Base-by-base conservation (phyloP, 2,113 vertebrate genomes). In the Tenrec ecaudatus region DNA sequence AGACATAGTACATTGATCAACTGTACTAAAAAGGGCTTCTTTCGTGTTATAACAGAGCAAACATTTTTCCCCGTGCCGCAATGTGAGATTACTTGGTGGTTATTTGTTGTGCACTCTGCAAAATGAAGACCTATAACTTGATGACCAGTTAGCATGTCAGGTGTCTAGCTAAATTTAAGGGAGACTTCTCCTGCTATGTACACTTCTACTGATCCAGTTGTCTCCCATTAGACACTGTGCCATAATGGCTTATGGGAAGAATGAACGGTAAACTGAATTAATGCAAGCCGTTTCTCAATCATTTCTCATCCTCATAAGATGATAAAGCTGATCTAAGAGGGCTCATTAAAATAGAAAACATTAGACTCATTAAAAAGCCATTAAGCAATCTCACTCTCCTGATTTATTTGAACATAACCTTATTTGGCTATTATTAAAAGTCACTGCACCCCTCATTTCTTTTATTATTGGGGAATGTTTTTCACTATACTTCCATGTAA, bases 341-440 rank as follows among this genome's bases (percentile, higher is more conserved):
- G 94, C 98, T 99, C 98, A 99, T 99, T 99, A 99, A 99, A 99
- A 99, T 94, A 95, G 97, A 99, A 99, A 99, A 99, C 98, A 99
- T 99, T 99, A 98, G 97, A 97, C 98, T 99, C 98, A 99, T 99
- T 99, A 99, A 99, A 99, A 99, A 99, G 96, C 98, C 98, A 99
- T 99, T 99, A 99, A 98, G 98, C 98, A 98, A 99, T 98, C 98
- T 98, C 89, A 95, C 97, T 98, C 94, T 97, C 98, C 95, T 99
- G 98, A 99, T 99, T 99, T 98, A 99, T 99, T 98, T 98, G 92
- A 95, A 97, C 96, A 94, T 97, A 96, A 95, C 94, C 95, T 96
- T 97, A 96, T 97, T 97, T 97, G 96, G 91, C 91, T 86, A 96
- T 88, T 94, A 96, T 97, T 97, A 97, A 97, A 98, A 97, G 83